A percentile compares a stretch with the other conserved stretches of the same genome.
These are phyloP conservation scores for Tragopan temminckii DNA, from an alignment of 2,797 vertebrate species.

Conservation along the genomic window DNA sequence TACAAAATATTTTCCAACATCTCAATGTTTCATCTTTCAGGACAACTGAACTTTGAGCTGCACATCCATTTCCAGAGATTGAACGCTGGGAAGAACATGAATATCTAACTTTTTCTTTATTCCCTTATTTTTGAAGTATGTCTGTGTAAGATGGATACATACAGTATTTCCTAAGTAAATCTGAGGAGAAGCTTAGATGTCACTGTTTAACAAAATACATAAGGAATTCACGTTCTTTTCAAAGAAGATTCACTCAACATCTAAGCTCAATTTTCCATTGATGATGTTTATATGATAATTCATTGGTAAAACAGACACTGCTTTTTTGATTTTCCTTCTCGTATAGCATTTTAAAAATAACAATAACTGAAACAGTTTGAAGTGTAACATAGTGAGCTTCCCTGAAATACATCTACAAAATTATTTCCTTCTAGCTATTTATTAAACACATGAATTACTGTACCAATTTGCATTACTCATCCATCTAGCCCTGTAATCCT, in stretches of 20 bases:
- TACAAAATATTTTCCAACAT: neutral
- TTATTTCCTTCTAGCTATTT: neutral
- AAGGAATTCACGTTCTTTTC: neutral
- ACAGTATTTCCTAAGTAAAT: neutral
- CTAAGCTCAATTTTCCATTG: neutral
- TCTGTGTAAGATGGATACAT: neutral
- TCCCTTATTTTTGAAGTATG: neutral
- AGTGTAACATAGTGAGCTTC: neutral
- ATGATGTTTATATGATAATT: neutral
- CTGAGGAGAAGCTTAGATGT: neutral
- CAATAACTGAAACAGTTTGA: neutral
- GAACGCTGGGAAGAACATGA: neutral
- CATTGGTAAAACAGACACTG: neutral
- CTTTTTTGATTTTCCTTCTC: neutral
- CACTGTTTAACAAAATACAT: neutral
- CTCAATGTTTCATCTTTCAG: neutral
- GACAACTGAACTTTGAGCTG: neutral
- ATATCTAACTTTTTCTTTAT: neutral
- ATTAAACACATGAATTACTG: constrained; percentile 25
- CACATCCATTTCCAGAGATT: neutral
- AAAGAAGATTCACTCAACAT: neutral
- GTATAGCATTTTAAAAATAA: neutral
- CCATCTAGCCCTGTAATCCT: neutral
- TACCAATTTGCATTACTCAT: constrained; percentile 36
- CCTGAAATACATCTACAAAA: neutral